phyloP scores from a whole-genome alignment of 2,888 invertebrate genomes.

The Entomobrya proxima region DNA sequence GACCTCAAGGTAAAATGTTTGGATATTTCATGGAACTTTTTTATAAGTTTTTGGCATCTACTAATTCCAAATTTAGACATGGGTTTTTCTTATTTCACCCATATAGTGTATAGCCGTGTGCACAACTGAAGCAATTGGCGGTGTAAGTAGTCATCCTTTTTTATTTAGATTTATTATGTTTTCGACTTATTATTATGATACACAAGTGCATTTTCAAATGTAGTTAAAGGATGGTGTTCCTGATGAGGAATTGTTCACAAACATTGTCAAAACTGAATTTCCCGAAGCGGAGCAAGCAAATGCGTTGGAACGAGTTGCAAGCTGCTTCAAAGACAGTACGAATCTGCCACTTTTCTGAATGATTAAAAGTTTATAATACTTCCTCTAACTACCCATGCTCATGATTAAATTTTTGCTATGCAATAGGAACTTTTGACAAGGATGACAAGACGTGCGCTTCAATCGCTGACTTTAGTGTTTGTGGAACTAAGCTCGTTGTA shows the following conservation, averaged over 20 bases:
- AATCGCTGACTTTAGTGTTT: constrained; percentile 66
- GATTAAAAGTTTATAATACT: not conserved
- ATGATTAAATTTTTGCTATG: too few species aligned
- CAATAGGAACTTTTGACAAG: constrained; percentile 60
- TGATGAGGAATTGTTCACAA: constrained; percentile 61
- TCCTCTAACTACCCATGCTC: not conserved
- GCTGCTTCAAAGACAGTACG: constrained; percentile 66
- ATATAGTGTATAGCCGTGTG: constrained; percentile 65
- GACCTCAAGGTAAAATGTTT: constrained; percentile 52
- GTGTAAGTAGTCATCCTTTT: constrained; percentile 53
- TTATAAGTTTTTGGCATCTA: too few species aligned
- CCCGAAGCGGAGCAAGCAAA: constrained; percentile 52
- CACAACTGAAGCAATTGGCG: constrained; percentile 66
- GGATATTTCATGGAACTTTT: too few species aligned
- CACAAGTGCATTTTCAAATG: not conserved
- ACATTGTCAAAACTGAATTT: constrained; percentile 63
- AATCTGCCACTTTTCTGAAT: not conserved
- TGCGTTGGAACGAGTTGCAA: constrained; percentile 49
- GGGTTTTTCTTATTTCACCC: not conserved
- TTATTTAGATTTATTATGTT: not conserved
- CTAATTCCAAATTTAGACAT: too few species aligned
- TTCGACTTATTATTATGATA: not conserved
- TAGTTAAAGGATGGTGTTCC: constrained; percentile 69
- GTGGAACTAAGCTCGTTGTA: constrained; percentile 67
- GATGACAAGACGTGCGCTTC: constrained; percentile 58